Percentiles rank a stretch among this genome's conserved stretches.
Conservation (phyloP, 2,797 vertebrate species). For the Notolepis coatsorum region DNA sequence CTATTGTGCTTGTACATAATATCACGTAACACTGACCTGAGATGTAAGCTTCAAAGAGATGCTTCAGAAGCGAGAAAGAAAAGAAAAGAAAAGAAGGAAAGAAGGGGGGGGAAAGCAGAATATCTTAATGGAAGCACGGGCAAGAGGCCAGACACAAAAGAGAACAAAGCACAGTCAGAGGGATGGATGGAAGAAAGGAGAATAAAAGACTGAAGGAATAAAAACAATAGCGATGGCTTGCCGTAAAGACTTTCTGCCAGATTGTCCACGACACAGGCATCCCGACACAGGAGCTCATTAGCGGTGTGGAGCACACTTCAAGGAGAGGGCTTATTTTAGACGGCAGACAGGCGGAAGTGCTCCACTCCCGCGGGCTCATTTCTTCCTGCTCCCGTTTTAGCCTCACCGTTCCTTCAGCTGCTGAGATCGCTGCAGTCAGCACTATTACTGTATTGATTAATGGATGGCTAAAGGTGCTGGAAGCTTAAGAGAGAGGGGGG, state of each 20-base stretch:
- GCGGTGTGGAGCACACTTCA: conserved; percentile 72
- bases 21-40: not conserved
- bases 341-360: conserved; percentile 26
- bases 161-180: conserved; percentile 47
- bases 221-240: conserved; percentile 22
- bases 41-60: conserved; percentile 15
- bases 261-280: conserved; percentile 33
- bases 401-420: conserved; percentile 28
- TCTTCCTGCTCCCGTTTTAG: conserved; percentile 38
- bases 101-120: conserved; percentile 52
- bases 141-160: conserved; percentile 53
- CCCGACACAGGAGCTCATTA: conserved; percentile 62
- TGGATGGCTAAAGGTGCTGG: conserved; percentile 41
- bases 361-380: conserved; percentile 51
- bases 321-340: conserved; percentile 78
- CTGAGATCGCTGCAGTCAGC: conserved; percentile 67
- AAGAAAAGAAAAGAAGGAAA: conserved; percentile 23
- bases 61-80: conserved; percentile 18
- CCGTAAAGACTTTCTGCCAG: conserved; percentile 57
- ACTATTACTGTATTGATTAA: conserved; percentile 78
- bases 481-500: conserved; percentile 33
- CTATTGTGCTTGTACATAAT: not conserved
- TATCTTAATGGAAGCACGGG: conserved; percentile 64
- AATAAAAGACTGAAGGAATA: conserved; percentile 4
- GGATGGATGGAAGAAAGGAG: conserved; percentile 9